Base-by-base conservation (phyloP, 2,113 vertebrate species). In the Philantomba maxwellii region DNA sequence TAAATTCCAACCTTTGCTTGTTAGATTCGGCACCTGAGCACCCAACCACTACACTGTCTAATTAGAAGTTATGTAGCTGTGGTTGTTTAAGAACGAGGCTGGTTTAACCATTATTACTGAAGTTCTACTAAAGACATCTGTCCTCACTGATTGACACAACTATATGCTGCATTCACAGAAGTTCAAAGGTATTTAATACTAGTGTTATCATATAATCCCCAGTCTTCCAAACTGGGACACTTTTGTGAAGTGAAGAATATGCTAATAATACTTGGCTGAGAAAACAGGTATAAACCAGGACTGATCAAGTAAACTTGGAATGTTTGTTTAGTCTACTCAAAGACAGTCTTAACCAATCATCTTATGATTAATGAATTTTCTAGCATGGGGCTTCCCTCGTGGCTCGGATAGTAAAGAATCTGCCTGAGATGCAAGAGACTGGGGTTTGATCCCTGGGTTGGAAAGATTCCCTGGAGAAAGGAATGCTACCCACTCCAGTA, bases 181-280 rank as follows among this genome's bases (percentile, higher is more conserved):
- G 28, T 12, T 82, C 9, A 19, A 6, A 39, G 4, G 9, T 53
- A 45, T 55, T 84, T 28, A 39, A 62, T n/a, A 77, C 23, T 39
- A 36, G 5, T 16, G 23, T 75, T 62, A 53, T 30, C 23, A 51
- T 45, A 26, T 15, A 77, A 43, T 19, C 19, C n/a, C n/a, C 51
- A 64, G n/a, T 83, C 30, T 39, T 96, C 57, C 43, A 90, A 70
- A 62, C n/a, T 60, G 36, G 39, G 11, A 83, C 84, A 33, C 12
- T 78, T 87, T 55, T 77, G 23, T 78, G 14, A 96, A 84, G 39
- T 53, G 45, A 89, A 94, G n/a, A 49, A 57, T 60, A 7, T 55
- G 10, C 8, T 51, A 33, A 82, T 39, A 16, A 82, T 26, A 73
- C 33, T 80, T 57, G 26, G 6, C 84, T 58, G 33, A 62, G 73